phyloP scores from a whole-genome alignment of 2,797 vertebrate species.

The Perodicticus potto region DNA sequence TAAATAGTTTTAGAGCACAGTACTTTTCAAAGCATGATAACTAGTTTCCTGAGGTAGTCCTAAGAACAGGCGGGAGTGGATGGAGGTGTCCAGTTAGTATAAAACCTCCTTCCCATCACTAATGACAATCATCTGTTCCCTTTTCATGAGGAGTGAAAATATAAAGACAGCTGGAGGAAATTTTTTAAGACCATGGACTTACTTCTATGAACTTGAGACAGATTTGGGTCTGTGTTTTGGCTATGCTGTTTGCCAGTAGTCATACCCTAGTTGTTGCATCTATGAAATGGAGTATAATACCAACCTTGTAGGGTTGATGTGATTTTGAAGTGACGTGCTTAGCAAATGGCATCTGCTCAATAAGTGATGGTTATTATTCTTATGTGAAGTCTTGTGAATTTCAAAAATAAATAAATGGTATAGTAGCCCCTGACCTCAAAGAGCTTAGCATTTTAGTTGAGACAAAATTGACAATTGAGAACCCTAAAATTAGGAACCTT shows the following conservation, averaged over 20 bases:
- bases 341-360: not conserved
- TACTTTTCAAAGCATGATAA: not conserved
- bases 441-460: slow-evolving; percentile 3
- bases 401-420: not conserved
- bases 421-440: not conserved
- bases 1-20: not conserved
- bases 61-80: not conserved
- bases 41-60: not conserved
- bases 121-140: not conserved
- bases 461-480: not conserved
- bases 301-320: not conserved
- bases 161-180: not conserved
- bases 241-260: not conserved
- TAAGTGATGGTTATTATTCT: not conserved
- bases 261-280: not conserved
- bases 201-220: not conserved
- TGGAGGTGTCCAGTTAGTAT: not conserved
- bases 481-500: slow-evolving; percentile 26
- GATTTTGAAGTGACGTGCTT: not conserved
- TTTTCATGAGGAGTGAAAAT: not conserved
- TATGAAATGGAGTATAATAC: slow-evolving; percentile 4
- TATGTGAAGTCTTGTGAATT: not conserved
- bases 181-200: not conserved
- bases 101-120: not conserved
- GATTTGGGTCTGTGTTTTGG: not conserved